These are phyloP conservation scores for Sycophila texana DNA, from an alignment of 2,888 invertebrate species.

Conservation along the genomic window DNA sequence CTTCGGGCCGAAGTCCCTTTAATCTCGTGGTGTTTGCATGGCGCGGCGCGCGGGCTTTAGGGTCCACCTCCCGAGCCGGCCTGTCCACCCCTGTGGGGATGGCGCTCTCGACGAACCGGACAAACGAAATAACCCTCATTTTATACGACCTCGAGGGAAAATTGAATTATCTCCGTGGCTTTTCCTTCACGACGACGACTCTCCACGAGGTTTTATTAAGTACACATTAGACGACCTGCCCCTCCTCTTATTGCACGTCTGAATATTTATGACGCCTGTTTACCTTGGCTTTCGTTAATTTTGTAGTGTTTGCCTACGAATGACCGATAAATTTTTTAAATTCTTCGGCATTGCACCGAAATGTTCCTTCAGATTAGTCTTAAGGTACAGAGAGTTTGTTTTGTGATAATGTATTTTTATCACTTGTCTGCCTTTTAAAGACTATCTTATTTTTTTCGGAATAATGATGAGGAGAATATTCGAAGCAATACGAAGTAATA, in stretches of 20 bases:
- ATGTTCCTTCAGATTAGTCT: too few relatives aligned
- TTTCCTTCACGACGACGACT: slow-evolving; percentile 15
- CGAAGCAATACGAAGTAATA: too few relatives aligned
- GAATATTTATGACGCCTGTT: slow-evolving; percentile 40
- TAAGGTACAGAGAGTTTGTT: too few relatives aligned
- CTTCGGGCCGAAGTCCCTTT: slow-evolving; percentile 68
- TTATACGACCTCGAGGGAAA: slow-evolving; percentile 61
- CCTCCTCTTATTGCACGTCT: slow-evolving; percentile 18
- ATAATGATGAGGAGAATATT: too few relatives aligned
- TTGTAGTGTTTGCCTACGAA: too few relatives aligned
- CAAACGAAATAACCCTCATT: slow-evolving; percentile 64
- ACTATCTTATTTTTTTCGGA: too few relatives aligned
- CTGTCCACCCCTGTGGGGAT: slow-evolving; percentile 40
- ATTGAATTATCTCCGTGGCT: slow-evolving; percentile 64
- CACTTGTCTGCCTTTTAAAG: too few relatives aligned
- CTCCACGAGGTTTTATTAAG: slow-evolving; percentile 48
- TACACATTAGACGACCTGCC: slow-evolving; percentile 33
- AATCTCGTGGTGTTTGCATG: slow-evolving; percentile 75
- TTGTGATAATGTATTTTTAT: too few relatives aligned
- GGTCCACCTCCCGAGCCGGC: slow-evolving; percentile 53
- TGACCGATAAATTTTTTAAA: too few relatives aligned
- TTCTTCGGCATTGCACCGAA: too few relatives aligned
- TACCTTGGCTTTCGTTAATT: neutral
- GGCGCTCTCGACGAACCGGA: slow-evolving; percentile 53
- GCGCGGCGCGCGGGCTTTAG: slow-evolving; percentile 60